These are phyloP conservation scores for Anisognathus igniventris DNA, from an alignment of 2,797 vertebrate genomes.

Conservation along the genomic window DNA sequence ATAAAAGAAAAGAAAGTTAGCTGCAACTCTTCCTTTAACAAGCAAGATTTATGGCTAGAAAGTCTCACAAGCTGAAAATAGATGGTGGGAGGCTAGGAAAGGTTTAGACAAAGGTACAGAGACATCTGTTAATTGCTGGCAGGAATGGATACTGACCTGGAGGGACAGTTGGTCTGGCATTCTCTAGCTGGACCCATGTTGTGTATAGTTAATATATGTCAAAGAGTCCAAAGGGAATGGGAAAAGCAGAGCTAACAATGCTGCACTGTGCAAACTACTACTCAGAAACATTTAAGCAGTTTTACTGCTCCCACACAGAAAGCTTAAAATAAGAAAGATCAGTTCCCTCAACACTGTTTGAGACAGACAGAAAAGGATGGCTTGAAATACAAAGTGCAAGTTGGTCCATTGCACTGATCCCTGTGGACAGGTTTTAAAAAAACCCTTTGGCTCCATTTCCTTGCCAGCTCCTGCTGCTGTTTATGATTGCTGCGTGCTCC, in stretches of 20 bases:
- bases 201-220: not conserved
- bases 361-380: not conserved
- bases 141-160: not conserved
- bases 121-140: not conserved
- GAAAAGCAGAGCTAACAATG: not conserved
- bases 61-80: not conserved
- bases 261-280: not conserved
- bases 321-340: not conserved
- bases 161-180: not conserved
- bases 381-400: not conserved
- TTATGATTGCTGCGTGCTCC: not conserved
- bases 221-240: not conserved
- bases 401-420: not conserved
- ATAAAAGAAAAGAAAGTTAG: slow-evolving; percentile 4
- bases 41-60: not conserved
- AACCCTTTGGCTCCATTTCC: not conserved
- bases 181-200: not conserved
- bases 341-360: not conserved
- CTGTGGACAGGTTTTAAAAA: not conserved
- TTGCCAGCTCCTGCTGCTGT: not conserved
- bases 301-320: not conserved
- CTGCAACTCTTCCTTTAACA: not conserved
- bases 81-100: not conserved
- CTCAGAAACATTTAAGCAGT: not conserved
- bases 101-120: not conserved